Evolutionary conservation across 2,797 vertebrate genomes (phyloP).

Genomic region (Poecilia gillii): DNA sequence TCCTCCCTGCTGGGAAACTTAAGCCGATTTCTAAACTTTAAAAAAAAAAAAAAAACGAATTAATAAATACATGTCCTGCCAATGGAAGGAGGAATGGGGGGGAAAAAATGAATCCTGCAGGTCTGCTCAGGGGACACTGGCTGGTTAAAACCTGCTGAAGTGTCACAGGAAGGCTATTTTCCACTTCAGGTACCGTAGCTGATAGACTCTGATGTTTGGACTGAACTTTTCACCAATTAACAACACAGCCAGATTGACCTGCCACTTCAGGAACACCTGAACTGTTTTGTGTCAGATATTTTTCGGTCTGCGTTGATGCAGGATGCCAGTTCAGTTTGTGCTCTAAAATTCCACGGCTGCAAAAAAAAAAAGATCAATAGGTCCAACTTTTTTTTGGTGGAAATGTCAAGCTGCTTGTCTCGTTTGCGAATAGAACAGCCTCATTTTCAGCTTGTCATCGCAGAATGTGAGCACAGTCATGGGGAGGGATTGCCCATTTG

Average conservation of each 20-base stretch:
- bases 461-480: neutral
- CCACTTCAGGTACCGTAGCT: conserved; percentile 65
- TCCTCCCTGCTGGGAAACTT: neutral
- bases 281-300: neutral
- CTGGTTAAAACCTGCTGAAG: conserved; percentile 37
- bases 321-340: conserved; percentile 29
- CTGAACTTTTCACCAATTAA: conserved; percentile 60
- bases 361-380: conserved; percentile 38
- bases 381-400: conserved; percentile 27
- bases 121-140: conserved; percentile 46
- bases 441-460: neutral
- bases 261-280: conserved; percentile 34
- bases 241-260: conserved; percentile 58
- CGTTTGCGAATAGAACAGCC: neutral
- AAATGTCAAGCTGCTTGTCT: conserved; percentile 47
- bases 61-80: neutral
- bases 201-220: conserved; percentile 45
- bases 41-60: neutral
- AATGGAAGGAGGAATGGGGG: neutral
- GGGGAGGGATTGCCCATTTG: neutral
- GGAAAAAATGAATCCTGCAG: conserved; percentile 28
- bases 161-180: conserved; percentile 73
- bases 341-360: neutral
- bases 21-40: no score
- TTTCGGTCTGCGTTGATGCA: neutral